A percentile compares a stretch with the other conserved stretches of the same genome.
Conservation (phyloP, 2,797 vertebrate genomes). For the Schizopygopsis pylzovi region DNA sequence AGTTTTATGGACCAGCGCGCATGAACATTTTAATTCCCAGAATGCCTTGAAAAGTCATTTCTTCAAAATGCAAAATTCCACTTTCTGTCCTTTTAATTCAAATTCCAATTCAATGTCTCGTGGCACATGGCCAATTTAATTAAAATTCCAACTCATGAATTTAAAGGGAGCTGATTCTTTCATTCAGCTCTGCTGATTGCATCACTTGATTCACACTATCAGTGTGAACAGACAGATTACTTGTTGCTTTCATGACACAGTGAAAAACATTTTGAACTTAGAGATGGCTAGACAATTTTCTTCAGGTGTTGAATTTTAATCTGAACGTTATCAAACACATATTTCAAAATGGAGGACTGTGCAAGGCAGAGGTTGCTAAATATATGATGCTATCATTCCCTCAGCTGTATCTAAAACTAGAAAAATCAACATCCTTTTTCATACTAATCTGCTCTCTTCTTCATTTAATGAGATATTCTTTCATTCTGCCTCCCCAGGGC, state of each 20-base stretch:
- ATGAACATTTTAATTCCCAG: not conserved
- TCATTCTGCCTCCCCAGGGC: conserved; percentile 43
- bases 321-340: not conserved
- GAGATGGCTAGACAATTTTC: not conserved
- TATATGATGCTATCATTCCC: conserved; percentile 30
- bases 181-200: not conserved
- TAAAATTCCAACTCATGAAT: not conserved
- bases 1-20: not conserved
- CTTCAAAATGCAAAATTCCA: not conserved
- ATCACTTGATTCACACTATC: not conserved
- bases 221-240: not conserved
- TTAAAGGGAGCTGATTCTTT: not conserved
- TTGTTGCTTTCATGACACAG: not conserved
- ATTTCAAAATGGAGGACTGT: not conserved
- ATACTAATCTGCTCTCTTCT: conserved; percentile 44
- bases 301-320: not conserved
- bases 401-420: conserved; percentile 29
- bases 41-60: not conserved
- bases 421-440: conserved; percentile 42
- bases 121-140: not conserved
- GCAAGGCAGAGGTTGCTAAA: conserved; percentile 19
- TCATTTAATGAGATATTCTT: conserved; percentile 55
- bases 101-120: not conserved
- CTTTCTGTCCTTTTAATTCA: not conserved
- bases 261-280: not conserved